A percentile compares a stretch with the other conserved stretches of the same genome.
phyloP scores from a whole-genome alignment of 2,888 invertebrate species.

The Phortica magna region DNA sequence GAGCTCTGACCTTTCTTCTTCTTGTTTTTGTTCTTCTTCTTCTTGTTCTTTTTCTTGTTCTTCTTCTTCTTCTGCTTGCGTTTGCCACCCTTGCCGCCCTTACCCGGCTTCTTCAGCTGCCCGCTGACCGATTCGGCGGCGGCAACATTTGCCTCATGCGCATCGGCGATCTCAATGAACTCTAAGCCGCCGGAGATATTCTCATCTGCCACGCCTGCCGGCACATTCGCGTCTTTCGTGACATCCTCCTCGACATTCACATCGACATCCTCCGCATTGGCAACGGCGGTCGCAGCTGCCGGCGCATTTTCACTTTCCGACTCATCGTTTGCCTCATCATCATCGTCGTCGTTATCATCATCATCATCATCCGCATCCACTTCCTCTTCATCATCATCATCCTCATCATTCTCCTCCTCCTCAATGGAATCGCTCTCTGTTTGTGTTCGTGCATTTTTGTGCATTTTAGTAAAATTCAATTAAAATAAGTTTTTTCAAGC shows the following conservation, averaged over 20 bases:
- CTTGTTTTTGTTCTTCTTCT: constrained; percentile 60
- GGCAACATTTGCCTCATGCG: constrained; percentile 39
- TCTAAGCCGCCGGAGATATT: constrained; percentile 62
- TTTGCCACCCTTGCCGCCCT: constrained; percentile 60
- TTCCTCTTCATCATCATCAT: constrained; percentile 46
- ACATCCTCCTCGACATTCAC: constrained; percentile 44
- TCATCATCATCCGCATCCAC: constrained; percentile 45
- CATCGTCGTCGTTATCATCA: constrained; percentile 42
- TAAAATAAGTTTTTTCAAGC: neutral
- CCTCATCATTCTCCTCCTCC: constrained; percentile 39
- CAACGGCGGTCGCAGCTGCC: constrained; percentile 36
- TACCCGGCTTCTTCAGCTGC: constrained; percentile 62
- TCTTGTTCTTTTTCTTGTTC: constrained; percentile 50
- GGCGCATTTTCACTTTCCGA: constrained; percentile 48
- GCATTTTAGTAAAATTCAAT: neutral
- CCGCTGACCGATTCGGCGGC: constrained; percentile 45
- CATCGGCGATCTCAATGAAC: constrained; percentile 72
- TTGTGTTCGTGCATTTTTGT: neutral
- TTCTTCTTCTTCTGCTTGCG: constrained; percentile 63
- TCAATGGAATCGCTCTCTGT: constrained; percentile 4
- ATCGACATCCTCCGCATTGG: constrained; percentile 37
- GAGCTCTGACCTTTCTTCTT: constrained; percentile 57
- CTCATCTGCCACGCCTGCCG: constrained; percentile 40
- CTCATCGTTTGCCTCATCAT: constrained; percentile 37
- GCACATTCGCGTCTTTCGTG: constrained; percentile 47